Evolutionary conservation across 2,797 vertebrate genomes (phyloP).

Genomic region (Eulemur rubriventer): DNA sequence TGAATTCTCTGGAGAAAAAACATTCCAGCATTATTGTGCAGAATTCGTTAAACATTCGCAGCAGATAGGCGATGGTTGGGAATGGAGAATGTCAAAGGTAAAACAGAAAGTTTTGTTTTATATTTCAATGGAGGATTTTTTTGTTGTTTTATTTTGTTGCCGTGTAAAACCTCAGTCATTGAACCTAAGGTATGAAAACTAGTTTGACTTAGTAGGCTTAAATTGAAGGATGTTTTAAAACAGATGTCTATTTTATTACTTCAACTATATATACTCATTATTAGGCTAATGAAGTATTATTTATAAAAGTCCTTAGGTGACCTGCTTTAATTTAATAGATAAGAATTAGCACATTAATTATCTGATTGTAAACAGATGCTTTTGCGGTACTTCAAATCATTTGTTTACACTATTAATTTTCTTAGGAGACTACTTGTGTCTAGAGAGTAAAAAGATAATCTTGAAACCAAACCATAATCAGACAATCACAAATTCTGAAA

Average conservation of each 20-base stretch:
- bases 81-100: slow-evolving; percentile 88
- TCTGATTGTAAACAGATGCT: slow-evolving; percentile 56
- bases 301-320: slow-evolving; percentile 59
- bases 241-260: slow-evolving; percentile 65
- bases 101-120: slow-evolving; percentile 29
- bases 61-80: slow-evolving; percentile 87
- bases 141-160: neutral
- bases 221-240: slow-evolving; percentile 60
- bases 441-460: slow-evolving; percentile 1
- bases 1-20: slow-evolving; percentile 83
- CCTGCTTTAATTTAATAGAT: slow-evolving; percentile 64
- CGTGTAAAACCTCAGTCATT: slow-evolving; percentile 31
- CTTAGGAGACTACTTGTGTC: slow-evolving; percentile 49
- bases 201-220: slow-evolving; percentile 40
- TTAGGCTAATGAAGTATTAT: slow-evolving; percentile 64
- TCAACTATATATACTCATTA: slow-evolving; percentile 21
- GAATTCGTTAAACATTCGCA: slow-evolving; percentile 86
- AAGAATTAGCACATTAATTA: slow-evolving; percentile 64
- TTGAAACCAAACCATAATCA: slow-evolving; percentile 32
- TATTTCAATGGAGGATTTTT: neutral
- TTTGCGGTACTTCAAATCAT: slow-evolving; percentile 41
- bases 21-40: slow-evolving; percentile 85
- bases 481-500: slow-evolving; percentile 18
- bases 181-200: slow-evolving; percentile 44
- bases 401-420: slow-evolving; percentile 60